phyloP scores from a whole-genome alignment of 2,888 invertebrate genomes.

The Biston betularia region DNA sequence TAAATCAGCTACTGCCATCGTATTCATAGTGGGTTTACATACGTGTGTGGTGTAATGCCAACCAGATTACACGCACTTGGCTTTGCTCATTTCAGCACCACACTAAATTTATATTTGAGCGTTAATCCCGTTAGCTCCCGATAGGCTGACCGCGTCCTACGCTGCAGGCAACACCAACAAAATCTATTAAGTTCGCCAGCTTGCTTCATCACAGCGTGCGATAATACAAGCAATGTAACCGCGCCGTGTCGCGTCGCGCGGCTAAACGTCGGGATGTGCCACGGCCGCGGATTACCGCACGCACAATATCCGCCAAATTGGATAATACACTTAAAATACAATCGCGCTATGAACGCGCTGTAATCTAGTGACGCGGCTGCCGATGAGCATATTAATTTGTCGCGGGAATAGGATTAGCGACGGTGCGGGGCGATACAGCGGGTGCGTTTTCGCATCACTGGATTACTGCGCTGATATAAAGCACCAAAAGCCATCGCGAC shows the following conservation, averaged over 20 bases:
- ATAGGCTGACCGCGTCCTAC: slow-evolving; percentile 74
- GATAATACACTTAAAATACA: slow-evolving; percentile 89
- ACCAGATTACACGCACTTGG: slow-evolving; percentile 57
- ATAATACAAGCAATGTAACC: slow-evolving; percentile 75
- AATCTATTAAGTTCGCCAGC: slow-evolving; percentile 84
- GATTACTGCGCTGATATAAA: slow-evolving; percentile 58
- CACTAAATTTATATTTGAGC: slow-evolving; percentile 74
- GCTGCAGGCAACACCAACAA: slow-evolving; percentile 67
- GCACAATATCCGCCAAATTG: slow-evolving; percentile 87
- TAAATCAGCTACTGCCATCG: slow-evolving; percentile 18
- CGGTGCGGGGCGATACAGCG: slow-evolving; percentile 47
- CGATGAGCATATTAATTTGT: slow-evolving; percentile 86
- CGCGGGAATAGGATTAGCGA: slow-evolving; percentile 81
- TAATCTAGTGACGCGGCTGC: slow-evolving; percentile 84
- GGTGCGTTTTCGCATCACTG: slow-evolving; percentile 66
- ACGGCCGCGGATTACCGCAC: slow-evolving; percentile 81
- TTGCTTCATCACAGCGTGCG: slow-evolving; percentile 72
- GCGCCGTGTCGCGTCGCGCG: slow-evolving; percentile 63
- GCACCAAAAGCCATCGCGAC: slow-evolving; percentile 52
- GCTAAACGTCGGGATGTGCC: slow-evolving; percentile 72
- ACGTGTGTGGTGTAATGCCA: slow-evolving; percentile 31
- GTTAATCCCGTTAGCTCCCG: slow-evolving; percentile 80
- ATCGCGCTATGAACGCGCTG: slow-evolving; percentile 83
- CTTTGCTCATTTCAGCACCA: slow-evolving; percentile 63
- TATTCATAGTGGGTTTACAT: slow-evolving; percentile 29